Evolutionary conservation across 1,140 invertebrate species (phyloP), one percentile per base, ranked within the genome.

Genomic region (Trichonephila clavipes): DNA sequence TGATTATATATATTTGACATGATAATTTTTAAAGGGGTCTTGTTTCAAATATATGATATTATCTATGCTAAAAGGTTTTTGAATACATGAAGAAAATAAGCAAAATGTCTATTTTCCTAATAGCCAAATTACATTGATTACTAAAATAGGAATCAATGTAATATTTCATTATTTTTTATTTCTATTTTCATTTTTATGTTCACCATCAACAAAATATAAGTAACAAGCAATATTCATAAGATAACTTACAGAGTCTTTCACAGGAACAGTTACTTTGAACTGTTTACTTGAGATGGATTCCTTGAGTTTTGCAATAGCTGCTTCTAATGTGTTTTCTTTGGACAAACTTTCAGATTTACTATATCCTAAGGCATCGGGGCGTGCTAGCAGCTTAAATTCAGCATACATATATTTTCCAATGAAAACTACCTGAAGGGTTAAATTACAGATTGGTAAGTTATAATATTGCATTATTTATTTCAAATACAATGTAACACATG

Each of bases 381-480:
- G 16, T 51, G 58, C 93, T 5, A 94, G 61, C 8, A 94, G 8
- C 7, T 66, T 69, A 44, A 94, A 94, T n/a, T 89, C 61, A 8
- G 24, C 72, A 59, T 24, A 94, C 87, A 94, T 83, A 90, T 89
- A 90, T 58, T 81, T 58, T 10, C 59, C 40, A 51, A 16, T 82
- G 24, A 88, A 88, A 10, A 24, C 7, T 7, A 88, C 69, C 92
- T 93, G 34, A 2, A 81, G 51, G 10, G 51, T 12, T 7, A 51
- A 51, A 51, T 51, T 10, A 51, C 10, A 51, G 0, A 10, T 51
- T 51, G 0, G 51, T 51, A 51, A 51, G 10, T 51, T 51, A 51
- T 51, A 51, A 10, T 10, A 1, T 12, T 51, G 10, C 10, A 51
- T 51, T 51, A 51, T 51, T 51, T 51, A 51, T 51, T 51, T 51